phyloP scores from a whole-genome alignment of 1,140 invertebrate genomes.

The Drosophila ficusphila region DNA sequence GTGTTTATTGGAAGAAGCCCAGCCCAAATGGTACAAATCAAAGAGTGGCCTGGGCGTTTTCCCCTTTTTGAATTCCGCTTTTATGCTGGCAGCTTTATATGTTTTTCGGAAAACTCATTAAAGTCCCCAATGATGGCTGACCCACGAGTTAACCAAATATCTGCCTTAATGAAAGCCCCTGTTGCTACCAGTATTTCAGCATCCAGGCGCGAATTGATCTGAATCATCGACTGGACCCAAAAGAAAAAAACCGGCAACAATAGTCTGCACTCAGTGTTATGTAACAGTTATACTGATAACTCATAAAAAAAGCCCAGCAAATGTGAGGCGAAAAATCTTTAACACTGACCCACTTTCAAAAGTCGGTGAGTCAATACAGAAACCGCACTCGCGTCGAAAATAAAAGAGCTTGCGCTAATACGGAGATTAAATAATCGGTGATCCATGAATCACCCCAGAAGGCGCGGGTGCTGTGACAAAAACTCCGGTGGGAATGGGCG shows the following conservation, averaged over 20 bases:
- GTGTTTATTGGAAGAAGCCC: neutral
- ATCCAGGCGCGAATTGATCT: slow-evolving; percentile 12
- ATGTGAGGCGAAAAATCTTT: slow-evolving; percentile 65
- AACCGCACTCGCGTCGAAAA: slow-evolving; percentile 53
- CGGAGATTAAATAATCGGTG: slow-evolving; percentile 75
- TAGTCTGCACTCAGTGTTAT: slow-evolving; percentile 63
- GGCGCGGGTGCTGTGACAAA: slow-evolving; percentile 53
- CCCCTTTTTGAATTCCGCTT: neutral
- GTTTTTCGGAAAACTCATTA: slow-evolving; percentile 5
- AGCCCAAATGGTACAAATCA: neutral
- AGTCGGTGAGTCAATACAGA: slow-evolving; percentile 74
- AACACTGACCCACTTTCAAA: slow-evolving; percentile 76
- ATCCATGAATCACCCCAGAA: slow-evolving; percentile 50
- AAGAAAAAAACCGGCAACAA: slow-evolving; percentile 30
- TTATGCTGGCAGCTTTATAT: neutral
- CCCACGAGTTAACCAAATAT: neutral
- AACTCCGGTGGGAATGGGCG: slow-evolving; percentile 42
- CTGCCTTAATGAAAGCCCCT: neutral
- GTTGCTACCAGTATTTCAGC: slow-evolving; percentile 9
- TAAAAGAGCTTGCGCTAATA: slow-evolving; percentile 69
- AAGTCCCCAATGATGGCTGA: neutral
- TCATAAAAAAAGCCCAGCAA: slow-evolving; percentile 63
- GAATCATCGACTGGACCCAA: slow-evolving; percentile 20
- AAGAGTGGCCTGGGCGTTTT: no score
- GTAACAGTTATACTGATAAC: slow-evolving; percentile 72